phyloP scores from a whole-genome alignment of 2,888 invertebrate genomes.

The Archaeoteleia sp. region DNA sequence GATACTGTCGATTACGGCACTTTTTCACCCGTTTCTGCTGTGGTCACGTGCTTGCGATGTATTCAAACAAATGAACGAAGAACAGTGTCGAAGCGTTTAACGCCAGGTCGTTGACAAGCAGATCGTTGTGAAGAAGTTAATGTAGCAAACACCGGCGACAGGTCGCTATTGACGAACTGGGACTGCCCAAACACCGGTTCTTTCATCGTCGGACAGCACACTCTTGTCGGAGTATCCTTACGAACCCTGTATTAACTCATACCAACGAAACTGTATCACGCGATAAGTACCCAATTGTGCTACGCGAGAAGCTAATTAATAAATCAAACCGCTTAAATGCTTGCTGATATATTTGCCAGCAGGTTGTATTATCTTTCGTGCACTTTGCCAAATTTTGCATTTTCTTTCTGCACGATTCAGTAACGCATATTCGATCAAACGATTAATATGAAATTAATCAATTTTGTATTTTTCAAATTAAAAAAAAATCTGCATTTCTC shows the following conservation, averaged over 20 bases:
- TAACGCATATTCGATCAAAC: too few relatives aligned
- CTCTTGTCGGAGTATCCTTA: constrained; percentile 57
- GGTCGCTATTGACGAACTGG: constrained; percentile 65
- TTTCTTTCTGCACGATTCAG: too few relatives aligned
- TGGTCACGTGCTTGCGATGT: constrained; percentile 2
- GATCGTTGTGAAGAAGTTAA: constrained; percentile 64
- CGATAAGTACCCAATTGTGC: constrained; percentile 26
- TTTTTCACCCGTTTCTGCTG: constrained; percentile 1
- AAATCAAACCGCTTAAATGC: constrained; percentile 33
- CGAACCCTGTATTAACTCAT: constrained; percentile 22
- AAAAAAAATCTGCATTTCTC: too few relatives aligned
- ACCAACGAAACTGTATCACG: constrained; percentile 23
- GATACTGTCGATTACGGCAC: not conserved
- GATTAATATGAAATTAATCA: too few relatives aligned
- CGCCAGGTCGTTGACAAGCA: constrained; percentile 58
- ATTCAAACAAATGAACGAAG: constrained; percentile 19
- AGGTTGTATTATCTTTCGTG: not conserved
- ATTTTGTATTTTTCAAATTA: too few relatives aligned
- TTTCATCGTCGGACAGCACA: constrained; percentile 61
- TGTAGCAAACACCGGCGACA: constrained; percentile 65
- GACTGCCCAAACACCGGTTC: constrained; percentile 60
- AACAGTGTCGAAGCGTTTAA: constrained; percentile 62
- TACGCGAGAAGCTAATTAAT: constrained; percentile 24
- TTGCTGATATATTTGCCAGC: not conserved
- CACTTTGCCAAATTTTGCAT: not conserved